These are phyloP conservation scores for Diplodus sargus DNA, from an alignment of 2,797 vertebrate species.

Conservation along the genomic window DNA sequence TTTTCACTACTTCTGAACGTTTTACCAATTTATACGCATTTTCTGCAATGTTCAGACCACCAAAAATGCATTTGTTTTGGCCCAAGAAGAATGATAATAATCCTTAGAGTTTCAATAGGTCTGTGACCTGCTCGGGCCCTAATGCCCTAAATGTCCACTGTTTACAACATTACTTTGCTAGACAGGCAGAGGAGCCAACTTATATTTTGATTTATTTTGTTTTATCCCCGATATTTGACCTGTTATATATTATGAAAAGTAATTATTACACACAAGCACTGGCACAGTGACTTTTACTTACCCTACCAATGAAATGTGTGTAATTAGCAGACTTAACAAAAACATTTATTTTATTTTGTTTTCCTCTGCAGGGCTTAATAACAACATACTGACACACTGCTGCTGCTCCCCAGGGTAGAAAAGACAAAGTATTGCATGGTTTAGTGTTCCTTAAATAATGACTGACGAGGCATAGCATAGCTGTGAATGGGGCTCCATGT, in stretches of 20 bases:
- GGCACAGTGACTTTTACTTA: not conserved
- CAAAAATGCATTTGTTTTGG: no score
- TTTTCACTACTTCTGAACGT: no score
- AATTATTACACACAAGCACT: not conserved
- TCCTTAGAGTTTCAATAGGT: no score
- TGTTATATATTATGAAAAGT: not conserved
- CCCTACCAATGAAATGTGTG: not conserved
- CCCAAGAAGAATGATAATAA: no score
- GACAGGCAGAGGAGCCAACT: not conserved
- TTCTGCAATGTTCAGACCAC: no score
- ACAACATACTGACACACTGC: slow-evolving; percentile 6
- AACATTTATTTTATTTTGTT: not conserved
- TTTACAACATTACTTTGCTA: not conserved
- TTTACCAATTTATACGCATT: no score
- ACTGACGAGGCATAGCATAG: no score
- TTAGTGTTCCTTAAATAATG: not conserved
- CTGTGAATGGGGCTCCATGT: not conserved
- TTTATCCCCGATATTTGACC: not conserved
- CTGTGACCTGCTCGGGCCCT: no score
- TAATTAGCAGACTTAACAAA: slow-evolving; percentile 6
- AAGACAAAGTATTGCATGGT: not conserved
- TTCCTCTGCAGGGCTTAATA: slow-evolving; percentile 19
- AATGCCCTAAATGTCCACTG: not conserved
- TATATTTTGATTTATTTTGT: not conserved
- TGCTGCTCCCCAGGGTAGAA: not conserved